A percentile compares a stretch with the other conserved stretches of the same genome.
phyloP scores from a whole-genome alignment of 1,140 invertebrate species.

The Cyphomyrmex costatus region DNA sequence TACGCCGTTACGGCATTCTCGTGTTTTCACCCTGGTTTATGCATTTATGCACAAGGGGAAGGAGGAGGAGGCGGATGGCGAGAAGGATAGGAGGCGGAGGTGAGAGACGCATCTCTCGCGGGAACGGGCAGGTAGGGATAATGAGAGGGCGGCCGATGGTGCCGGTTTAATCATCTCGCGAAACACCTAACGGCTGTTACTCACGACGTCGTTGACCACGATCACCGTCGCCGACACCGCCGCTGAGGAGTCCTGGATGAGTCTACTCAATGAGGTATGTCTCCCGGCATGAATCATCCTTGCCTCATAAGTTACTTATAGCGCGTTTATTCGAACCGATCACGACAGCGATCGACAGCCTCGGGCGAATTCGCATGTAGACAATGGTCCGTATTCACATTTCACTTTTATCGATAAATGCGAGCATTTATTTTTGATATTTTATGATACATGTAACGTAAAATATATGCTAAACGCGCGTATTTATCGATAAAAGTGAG shows the following conservation, averaged over 20 bases:
- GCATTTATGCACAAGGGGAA: constrained; percentile 71
- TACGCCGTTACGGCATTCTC: constrained; percentile 75
- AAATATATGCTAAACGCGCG: too few species aligned
- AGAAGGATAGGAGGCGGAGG: constrained; percentile 21
- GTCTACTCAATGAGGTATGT: constrained; percentile 8
- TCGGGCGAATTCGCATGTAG: background rate
- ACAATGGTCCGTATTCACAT: too few species aligned
- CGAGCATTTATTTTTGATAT: too few species aligned
- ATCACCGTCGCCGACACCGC: constrained; percentile 9
- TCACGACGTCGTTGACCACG: constrained; percentile 62
- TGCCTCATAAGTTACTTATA: constrained; percentile 2
- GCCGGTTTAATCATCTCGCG: constrained; percentile 76
- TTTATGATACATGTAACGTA: too few species aligned
- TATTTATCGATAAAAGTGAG: too few species aligned
- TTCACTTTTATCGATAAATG: too few species aligned
- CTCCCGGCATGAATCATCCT: constrained; percentile 43
- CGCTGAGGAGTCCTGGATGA: background rate
- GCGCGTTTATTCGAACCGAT: background rate
- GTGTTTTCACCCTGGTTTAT: constrained; percentile 78
- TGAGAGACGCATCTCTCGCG: constrained; percentile 44
- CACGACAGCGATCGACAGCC: constrained; percentile 18
- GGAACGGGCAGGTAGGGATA: constrained; percentile 56
- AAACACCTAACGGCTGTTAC: constrained; percentile 74
- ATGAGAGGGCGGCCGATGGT: constrained; percentile 75
- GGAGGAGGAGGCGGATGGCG: constrained; percentile 17